Evolutionary conservation across 2,797 vertebrate species (phyloP).

Genomic region (Dromococcyx pavoninus): DNA sequence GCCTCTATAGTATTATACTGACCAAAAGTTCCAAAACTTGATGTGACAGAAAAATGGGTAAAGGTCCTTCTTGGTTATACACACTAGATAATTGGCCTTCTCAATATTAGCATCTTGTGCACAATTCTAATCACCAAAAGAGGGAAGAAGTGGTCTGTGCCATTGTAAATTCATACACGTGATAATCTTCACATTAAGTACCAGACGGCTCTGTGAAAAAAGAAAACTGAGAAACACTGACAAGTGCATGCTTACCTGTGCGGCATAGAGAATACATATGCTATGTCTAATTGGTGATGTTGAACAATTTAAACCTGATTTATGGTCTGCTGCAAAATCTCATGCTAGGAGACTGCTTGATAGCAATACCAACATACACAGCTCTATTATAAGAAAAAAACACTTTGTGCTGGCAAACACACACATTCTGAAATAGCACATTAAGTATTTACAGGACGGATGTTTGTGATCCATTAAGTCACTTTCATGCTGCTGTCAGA

Average conservation of each 20-base stretch:
- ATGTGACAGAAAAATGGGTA: neutral
- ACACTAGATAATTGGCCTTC: neutral
- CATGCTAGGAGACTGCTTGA: neutral
- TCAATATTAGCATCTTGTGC: neutral
- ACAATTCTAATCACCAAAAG: neutral
- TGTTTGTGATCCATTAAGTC: neutral
- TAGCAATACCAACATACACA: neutral
- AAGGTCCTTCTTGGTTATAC: neutral
- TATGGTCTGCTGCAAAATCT: neutral
- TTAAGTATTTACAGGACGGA: neutral
- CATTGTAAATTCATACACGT: neutral
- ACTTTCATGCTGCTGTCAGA: neutral
- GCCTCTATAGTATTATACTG: neutral
- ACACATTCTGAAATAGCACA: neutral
- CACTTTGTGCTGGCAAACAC: neutral
- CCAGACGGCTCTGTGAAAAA: neutral
- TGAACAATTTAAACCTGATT: neutral
- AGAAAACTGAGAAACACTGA: neutral
- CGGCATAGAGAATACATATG: neutral
- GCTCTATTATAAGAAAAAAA: neutral
- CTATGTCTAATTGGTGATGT: neutral
- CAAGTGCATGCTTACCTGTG: neutral
- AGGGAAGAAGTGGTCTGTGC: neutral
- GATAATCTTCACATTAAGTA: neutral
- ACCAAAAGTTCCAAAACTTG: neutral